phyloP scores from a whole-genome alignment of 2,113 vertebrate species.

The Columbina picui region DNA sequence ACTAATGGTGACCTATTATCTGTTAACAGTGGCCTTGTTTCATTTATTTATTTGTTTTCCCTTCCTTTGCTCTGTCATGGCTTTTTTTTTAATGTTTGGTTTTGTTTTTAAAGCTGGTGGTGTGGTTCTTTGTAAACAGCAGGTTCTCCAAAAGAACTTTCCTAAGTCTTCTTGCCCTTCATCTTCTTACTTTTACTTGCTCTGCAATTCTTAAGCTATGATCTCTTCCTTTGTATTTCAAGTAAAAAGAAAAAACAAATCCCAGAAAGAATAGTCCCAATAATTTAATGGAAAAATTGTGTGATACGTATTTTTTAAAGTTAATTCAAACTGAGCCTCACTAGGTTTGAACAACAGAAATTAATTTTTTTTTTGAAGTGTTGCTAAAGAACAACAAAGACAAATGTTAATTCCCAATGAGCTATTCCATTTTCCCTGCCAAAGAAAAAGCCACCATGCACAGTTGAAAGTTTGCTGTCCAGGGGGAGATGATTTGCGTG shows the following conservation, averaged over 20 bases:
- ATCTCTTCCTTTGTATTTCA: neutral
- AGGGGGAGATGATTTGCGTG: neutral
- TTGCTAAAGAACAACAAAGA: conserved; percentile 17
- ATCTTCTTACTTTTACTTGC: neutral
- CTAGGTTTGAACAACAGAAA: neutral
- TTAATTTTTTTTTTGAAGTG: fast-evolving
- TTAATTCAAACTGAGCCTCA: neutral
- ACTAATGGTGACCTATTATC: neutral
- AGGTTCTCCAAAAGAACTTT: neutral
- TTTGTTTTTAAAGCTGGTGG: neutral
- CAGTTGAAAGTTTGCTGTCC: neutral
- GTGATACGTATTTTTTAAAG: neutral
- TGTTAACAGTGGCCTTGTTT: neutral
- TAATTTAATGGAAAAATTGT: neutral
- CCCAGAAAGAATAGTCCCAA: neutral
- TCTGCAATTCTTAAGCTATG: neutral
- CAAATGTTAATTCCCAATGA: neutral
- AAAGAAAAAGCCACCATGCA: neutral
- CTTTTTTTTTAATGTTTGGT: neutral
- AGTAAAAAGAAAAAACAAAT: neutral
- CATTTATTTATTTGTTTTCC: neutral
- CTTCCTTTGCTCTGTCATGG: neutral
- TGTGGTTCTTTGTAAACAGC: neutral
- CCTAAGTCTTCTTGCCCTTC: neutral
- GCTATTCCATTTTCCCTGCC: neutral